Evolutionary conservation across 2,113 vertebrate species (phyloP).

Genomic region (Oryctolagus cuniculus): DNA sequence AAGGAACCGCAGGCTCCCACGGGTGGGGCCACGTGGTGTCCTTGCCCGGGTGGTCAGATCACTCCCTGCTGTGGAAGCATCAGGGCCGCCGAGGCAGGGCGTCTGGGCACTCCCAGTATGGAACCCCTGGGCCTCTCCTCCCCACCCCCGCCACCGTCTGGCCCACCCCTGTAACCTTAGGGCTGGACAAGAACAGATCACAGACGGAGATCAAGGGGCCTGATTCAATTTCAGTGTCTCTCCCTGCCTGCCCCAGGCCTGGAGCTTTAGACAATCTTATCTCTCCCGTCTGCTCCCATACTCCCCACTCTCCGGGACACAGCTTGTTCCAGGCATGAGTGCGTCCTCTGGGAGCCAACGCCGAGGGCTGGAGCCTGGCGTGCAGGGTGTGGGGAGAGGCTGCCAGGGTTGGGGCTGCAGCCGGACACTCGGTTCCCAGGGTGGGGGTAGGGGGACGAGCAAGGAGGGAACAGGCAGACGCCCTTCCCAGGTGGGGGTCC

Average conservation of each 20-base stretch:
- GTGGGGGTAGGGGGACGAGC: neutral
- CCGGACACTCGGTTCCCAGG: neutral
- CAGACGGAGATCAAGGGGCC: neutral
- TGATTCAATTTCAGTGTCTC: neutral
- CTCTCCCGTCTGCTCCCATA: neutral
- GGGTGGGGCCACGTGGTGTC: neutral
- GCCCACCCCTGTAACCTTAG: neutral
- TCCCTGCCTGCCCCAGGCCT: neutral
- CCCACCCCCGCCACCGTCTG: neutral
- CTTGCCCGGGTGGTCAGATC: neutral
- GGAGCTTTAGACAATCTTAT: neutral
- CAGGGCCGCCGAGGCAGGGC: too few relatives aligned
- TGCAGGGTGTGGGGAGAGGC: neutral
- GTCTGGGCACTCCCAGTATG: neutral
- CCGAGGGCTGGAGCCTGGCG: neutral
- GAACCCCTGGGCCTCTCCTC: neutral
- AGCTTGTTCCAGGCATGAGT: neutral
- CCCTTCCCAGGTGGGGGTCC: fast-evolving
- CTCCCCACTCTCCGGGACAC: neutral
- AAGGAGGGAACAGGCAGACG: too few relatives aligned
- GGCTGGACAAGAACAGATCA: neutral
- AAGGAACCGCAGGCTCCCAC: neutral
- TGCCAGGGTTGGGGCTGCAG: neutral
- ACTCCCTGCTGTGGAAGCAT: neutral
- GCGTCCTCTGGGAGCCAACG: neutral